Conservation (phyloP, 2,888 invertebrate species). For the Dioctria rufipes region DNA sequence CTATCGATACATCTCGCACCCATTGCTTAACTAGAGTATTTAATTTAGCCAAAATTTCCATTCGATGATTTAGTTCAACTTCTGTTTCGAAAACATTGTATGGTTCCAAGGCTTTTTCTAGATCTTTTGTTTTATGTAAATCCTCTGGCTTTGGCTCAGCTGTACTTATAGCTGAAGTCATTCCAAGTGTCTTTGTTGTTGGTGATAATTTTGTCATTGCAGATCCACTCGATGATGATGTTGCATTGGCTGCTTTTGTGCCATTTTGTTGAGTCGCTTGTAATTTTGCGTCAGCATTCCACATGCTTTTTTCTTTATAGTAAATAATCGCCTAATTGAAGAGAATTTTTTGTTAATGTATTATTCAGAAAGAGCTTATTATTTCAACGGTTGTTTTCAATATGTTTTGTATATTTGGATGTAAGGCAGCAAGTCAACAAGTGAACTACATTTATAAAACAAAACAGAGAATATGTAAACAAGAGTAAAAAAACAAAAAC, state of each 20-base stretch:
- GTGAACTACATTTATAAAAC: too few relatives aligned
- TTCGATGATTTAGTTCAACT: conserved; percentile 90
- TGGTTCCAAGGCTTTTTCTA: conserved; percentile 83
- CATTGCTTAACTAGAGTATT: conserved; percentile 94
- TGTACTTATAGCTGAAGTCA: conserved; percentile 95
- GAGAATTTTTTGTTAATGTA: too few relatives aligned
- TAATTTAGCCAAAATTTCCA: conserved; percentile 87
- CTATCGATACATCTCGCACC: conserved; percentile 91
- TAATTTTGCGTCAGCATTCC: conserved; percentile 68
- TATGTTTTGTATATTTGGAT: too few relatives aligned
- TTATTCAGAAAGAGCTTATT: too few relatives aligned
- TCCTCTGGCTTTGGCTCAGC: conserved; percentile 85
- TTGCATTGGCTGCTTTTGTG: conserved; percentile 15
- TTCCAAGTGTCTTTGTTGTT: conserved; percentile 75
- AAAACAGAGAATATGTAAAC: too few relatives aligned
- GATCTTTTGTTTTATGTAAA: conserved; percentile 78
- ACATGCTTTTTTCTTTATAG: conserved; percentile 64
- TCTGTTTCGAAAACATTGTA: conserved; percentile 93
- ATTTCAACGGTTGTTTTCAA: too few relatives aligned
- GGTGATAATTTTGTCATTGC: conserved; percentile 51
- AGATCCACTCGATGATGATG: neutral
- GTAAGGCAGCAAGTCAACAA: too few relatives aligned
- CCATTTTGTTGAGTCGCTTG: conserved; percentile 61
- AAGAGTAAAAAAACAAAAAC: too few relatives aligned
- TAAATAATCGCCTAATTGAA: neutral